phyloP scores from a whole-genome alignment of 2,113 vertebrate genomes.

The Chitala chitala region DNA sequence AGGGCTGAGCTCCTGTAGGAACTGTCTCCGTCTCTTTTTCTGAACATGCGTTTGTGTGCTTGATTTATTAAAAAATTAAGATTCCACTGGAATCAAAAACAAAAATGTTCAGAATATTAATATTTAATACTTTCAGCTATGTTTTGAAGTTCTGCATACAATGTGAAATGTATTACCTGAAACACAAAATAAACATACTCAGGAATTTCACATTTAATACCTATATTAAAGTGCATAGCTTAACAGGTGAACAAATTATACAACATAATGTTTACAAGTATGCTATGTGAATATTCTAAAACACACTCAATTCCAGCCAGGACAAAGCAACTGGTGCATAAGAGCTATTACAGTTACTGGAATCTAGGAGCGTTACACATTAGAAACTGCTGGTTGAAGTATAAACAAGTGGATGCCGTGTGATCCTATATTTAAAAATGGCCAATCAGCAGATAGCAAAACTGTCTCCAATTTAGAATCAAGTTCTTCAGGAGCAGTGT shows the following conservation, averaged over 20 bases:
- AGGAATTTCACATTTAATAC: not conserved
- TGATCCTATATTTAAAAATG: not conserved
- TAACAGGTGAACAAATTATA: not conserved
- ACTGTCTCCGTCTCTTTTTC: conserved; percentile 14
- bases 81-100: conserved; percentile 88
- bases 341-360: not conserved
- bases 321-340: not conserved
- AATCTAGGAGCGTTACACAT: not conserved
- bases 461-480: no score
- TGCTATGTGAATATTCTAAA: not conserved
- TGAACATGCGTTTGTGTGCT: conserved; percentile 24
- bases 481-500: no score
- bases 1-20: conserved; percentile 42
- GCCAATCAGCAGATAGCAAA: no score
- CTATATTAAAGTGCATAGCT: not conserved
- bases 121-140: conserved; percentile 75
- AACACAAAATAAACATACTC: conserved; percentile 38
- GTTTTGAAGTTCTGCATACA: conserved; percentile 72
- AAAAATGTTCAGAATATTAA: conserved; percentile 36
- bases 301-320: not conserved
- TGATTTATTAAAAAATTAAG: conserved; percentile 51
- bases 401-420: not conserved
- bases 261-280: not conserved
- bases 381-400: not conserved
- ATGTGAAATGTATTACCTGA: conserved; percentile 79